Conservation (phyloP, 2,797 vertebrate genomes). For the Nyctalus aviator region DNA sequence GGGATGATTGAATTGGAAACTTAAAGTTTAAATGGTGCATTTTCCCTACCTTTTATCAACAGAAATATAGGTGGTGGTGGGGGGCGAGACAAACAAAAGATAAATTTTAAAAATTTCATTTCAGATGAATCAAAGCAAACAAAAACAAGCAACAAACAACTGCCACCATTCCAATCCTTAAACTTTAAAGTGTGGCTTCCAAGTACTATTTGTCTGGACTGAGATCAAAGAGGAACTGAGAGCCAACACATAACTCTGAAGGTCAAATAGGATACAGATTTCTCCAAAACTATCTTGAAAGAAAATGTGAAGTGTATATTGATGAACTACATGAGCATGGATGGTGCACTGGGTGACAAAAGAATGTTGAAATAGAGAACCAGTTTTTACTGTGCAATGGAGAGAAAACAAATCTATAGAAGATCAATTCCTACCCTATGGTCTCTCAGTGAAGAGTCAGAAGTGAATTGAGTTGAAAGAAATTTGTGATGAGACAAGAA, state of each 20-base stretch:
- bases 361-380: neutral
- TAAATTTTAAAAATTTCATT: neutral
- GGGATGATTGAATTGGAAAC: neutral
- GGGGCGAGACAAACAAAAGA: neutral
- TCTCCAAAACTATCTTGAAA: constrained; percentile 1
- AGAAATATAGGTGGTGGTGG: neutral
- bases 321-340: neutral
- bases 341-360: too few species aligned
- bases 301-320: neutral
- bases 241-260: neutral
- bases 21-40: neutral
- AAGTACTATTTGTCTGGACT: neutral
- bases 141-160: neutral
- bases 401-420: neutral
- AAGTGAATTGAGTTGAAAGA: neutral
- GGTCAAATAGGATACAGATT: neutral
- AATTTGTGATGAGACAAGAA: neutral
- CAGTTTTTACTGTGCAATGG: neutral
- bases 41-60: neutral
- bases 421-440: neutral
- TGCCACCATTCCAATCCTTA: neutral
- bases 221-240: neutral
- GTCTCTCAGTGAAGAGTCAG: neutral
- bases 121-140: neutral
- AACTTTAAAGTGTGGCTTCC: neutral